These are phyloP conservation scores for Pelobates fuscus DNA, from an alignment of 2,113 vertebrate species.

Conservation along the genomic window DNA sequence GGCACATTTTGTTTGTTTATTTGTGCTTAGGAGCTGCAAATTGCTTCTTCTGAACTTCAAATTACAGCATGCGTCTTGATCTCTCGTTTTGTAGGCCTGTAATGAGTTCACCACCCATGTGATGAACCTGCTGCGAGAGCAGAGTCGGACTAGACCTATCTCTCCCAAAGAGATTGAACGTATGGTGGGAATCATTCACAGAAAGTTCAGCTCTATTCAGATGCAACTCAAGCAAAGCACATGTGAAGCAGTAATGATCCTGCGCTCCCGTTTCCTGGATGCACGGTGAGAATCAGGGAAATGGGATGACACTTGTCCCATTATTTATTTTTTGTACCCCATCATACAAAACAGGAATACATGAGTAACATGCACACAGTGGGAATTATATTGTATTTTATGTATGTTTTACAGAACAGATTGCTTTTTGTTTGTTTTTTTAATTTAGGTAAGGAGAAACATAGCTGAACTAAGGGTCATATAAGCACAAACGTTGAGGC, in stretches of 20 bases:
- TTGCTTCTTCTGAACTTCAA: no score
- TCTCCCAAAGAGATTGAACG: conserved; percentile 97
- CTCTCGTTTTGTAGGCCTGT: conserved; percentile 76
- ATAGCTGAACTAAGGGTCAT: no score
- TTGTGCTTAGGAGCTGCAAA: no score
- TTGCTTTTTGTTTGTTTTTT: no score
- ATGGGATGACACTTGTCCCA: background rate
- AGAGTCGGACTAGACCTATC: conserved; percentile 93
- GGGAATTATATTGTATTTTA: no score
- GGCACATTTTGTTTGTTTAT: no score
- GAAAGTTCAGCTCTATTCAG: conserved; percentile 99
- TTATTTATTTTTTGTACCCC: no score
- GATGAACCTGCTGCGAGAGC: conserved; percentile 97
- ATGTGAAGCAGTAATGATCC: conserved; percentile 97
- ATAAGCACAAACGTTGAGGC: no score
- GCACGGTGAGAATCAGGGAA: conserved; percentile 76
- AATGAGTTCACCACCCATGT: conserved; percentile 98
- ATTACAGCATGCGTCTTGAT: background rate
- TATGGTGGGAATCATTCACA: conserved; percentile 98
- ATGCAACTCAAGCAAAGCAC: conserved; percentile 99
- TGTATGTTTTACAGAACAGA: no score
- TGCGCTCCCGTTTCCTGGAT: conserved; percentile 95
- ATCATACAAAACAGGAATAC: no score
- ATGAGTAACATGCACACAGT: no score
- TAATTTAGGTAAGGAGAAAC: no score